phyloP scores from a whole-genome alignment of 2,888 invertebrate genomes.

The Cordilura impudica region DNA sequence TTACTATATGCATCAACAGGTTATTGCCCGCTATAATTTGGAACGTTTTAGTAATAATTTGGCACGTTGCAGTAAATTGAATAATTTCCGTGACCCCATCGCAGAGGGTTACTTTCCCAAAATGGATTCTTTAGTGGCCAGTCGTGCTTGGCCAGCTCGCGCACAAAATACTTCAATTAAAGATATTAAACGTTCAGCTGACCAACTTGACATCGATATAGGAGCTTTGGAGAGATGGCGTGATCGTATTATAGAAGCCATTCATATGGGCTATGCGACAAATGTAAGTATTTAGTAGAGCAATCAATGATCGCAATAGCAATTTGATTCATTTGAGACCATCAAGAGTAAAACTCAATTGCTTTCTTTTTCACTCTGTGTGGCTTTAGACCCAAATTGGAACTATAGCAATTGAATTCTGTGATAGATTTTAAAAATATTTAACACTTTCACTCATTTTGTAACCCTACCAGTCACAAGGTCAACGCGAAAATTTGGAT shows the following conservation, averaged over 20 bases:
- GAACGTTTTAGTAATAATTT: conserved; percentile 87
- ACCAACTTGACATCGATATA: conserved; percentile 83
- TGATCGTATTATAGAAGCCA: conserved; percentile 84
- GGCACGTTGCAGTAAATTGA: conserved; percentile 81
- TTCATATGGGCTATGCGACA: conserved; percentile 81
- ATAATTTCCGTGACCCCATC: conserved; percentile 85
- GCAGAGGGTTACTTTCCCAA: conserved; percentile 90
- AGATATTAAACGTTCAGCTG: conserved; percentile 83
- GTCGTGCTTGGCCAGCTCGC: conserved; percentile 86
- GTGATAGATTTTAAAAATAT: too few relatives aligned
- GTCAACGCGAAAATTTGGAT: conserved; percentile 80
- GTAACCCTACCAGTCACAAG: conserved; percentile 67
- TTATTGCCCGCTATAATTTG: conserved; percentile 83
- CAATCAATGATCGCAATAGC: too few relatives aligned
- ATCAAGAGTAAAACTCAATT: too few relatives aligned
- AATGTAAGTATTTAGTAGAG: conserved; percentile 79
- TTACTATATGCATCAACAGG: conserved; percentile 84
- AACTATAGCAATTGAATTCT: too few relatives aligned
- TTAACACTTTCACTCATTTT: too few relatives aligned
- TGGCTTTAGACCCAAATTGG: too few relatives aligned
- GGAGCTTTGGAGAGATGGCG: conserved; percentile 86
- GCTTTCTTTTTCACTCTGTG: too few relatives aligned
- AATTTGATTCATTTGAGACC: too few relatives aligned
- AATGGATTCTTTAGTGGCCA: conserved; percentile 87
- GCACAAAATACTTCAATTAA: conserved; percentile 78